A percentile compares a stretch with the other conserved stretches of the same genome.
These are phyloP conservation scores for Mesitornis unicolor DNA, from an alignment of 2,113 vertebrate species.

Conservation along the genomic window DNA sequence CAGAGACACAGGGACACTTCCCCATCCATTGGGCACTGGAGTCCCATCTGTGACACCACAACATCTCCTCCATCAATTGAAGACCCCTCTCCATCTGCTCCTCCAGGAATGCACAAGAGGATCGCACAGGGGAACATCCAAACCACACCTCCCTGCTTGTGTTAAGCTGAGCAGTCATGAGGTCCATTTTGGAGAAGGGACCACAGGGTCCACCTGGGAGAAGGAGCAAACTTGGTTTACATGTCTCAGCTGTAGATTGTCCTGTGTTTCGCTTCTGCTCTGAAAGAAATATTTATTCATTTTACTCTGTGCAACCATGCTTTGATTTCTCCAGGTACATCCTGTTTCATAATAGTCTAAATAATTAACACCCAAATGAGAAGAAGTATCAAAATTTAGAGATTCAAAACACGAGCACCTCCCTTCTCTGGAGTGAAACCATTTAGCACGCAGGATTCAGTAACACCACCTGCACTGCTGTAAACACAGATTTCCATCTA, in stretches of 20 bases:
- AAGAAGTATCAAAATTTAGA: not conserved
- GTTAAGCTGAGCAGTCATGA: not conserved
- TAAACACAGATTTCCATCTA: not conserved
- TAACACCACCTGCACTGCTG: not conserved
- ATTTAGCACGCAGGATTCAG: not conserved
- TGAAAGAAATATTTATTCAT: not conserved
- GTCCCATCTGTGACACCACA: rapidly evolving
- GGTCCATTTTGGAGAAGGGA: not conserved
- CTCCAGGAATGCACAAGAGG: not conserved
- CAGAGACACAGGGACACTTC: rapidly evolving
- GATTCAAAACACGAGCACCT: not conserved
- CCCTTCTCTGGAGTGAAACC: not conserved
- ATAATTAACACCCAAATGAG: not conserved
- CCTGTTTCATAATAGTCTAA: not conserved
- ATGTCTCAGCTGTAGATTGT: not conserved
- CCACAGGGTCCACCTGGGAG: no score
- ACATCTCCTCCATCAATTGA: rapidly evolving
- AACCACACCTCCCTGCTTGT: not conserved
- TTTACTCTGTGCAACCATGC: not conserved
- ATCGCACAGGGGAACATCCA: not conserved
- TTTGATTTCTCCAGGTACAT: not conserved
- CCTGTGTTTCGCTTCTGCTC: not conserved
- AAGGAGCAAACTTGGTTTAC: not conserved
- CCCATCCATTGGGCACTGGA: no score
- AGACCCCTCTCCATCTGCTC: not conserved